Base-by-base conservation (phyloP, 2,888 invertebrate species). In the Ferrisia virgata region DNA sequence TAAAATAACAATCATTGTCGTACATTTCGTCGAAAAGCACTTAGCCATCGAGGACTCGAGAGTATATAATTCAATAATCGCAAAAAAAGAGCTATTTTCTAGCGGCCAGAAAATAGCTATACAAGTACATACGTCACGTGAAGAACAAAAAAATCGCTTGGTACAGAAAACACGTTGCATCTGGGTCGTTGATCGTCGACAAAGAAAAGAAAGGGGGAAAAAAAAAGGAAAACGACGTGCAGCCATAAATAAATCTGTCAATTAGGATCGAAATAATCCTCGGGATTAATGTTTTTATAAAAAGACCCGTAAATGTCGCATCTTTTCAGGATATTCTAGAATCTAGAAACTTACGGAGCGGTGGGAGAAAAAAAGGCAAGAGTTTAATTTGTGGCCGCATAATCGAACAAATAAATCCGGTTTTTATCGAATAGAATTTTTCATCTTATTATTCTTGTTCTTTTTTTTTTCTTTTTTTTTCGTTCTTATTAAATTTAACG, bases 341-440 rank as follows among this genome's bases (percentile, higher is more conserved):
- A n/a, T n/a, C n/a, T n/a, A n/a, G n/a, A n/a, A n/a, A n/a, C n/a
- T n/a, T n/a, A n/a, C n/a, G 11, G 39, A 8, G 5, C 5, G 39
- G 39, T 8, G 39, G 39, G 13, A 15, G 5, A 28, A 58, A 58
- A 58, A 25, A 58, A 6, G 22, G 4, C 6, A 25, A 9, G 28
- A 13, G 28, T 64, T 64, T 64, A 64, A 64, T 64, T 64, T 64
- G 64, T 28, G 64, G 64, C 64, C 25, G 64, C 64, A 28, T 64
- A 64, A 64, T 64, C 64, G 64, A 64, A 64, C 25, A 64, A 28
- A 64, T 64, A 64, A 28, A 64, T 64, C 64, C 64, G 36, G 36
- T 76, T 76, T 69, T 76, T 76, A 76, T 76, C 72, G 36, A 76
- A 76, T 33, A 11, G 36, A 76, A 76, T 76, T 76, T 76, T 76